Conservation (phyloP, 2,797 vertebrate genomes). For the Pteropus rufus region DNA sequence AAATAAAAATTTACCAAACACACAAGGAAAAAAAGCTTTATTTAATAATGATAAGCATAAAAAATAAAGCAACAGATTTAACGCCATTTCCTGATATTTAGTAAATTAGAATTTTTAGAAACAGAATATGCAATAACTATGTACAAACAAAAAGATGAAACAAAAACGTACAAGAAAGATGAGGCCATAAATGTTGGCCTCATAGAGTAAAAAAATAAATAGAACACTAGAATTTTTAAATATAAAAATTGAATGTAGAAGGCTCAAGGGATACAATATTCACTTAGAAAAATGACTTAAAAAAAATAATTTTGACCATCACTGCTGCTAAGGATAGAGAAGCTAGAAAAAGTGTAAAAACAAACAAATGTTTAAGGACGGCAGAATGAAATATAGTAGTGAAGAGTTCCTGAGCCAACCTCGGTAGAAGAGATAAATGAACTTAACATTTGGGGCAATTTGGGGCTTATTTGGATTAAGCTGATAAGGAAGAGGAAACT, state of each 20-base stretch:
- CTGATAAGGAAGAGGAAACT: not conserved
- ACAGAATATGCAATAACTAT: not conserved
- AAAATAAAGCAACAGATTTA: not conserved
- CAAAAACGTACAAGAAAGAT: not conserved
- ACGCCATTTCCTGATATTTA: not conserved
- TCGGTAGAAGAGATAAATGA: not conserved
- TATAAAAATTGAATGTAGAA: not conserved
- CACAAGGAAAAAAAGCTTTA: not conserved
- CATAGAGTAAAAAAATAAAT: not conserved
- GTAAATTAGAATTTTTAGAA: not conserved
- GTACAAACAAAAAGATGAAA: not conserved
- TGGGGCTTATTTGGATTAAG: not conserved
- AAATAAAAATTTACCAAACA: not conserved
- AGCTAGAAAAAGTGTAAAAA: not conserved
- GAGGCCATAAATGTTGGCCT: not conserved
- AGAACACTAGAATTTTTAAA: not conserved
- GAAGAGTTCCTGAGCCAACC: not conserved
- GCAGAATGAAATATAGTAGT: not conserved
- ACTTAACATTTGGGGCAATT: not conserved
- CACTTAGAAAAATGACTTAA: not conserved
- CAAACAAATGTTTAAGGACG: not conserved
- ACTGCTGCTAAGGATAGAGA: not conserved
- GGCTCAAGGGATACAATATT: not conserved
- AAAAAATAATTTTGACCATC: not conserved
- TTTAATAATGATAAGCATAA: not conserved